A percentile compares a stretch with the other conserved stretches of the same genome.
Evolutionary conservation across 2,113 vertebrate species (phyloP).

Genomic region (Crocuta crocuta): DNA sequence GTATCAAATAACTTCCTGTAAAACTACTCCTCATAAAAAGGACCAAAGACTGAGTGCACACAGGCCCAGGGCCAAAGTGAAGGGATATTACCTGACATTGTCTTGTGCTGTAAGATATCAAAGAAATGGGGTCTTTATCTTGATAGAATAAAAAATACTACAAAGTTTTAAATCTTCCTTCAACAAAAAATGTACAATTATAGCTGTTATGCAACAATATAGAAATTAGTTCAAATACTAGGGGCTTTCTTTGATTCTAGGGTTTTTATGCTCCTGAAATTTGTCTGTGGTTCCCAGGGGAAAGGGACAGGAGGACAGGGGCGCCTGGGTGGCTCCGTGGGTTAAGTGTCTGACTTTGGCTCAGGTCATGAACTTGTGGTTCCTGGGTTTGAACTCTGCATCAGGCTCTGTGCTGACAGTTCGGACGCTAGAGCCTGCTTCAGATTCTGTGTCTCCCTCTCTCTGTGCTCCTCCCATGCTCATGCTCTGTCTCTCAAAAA

Average conservation of each 20-base stretch:
- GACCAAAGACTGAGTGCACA: background rate
- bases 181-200: slow-evolving; percentile 7
- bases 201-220: background rate
- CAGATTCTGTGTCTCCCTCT: too few species aligned
- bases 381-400: too few species aligned
- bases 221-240: background rate
- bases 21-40: slow-evolving; percentile 60
- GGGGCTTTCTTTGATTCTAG: background rate
- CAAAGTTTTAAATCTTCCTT: slow-evolving; percentile 18
- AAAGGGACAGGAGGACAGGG: too few species aligned
- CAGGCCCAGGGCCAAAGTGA: background rate
- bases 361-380: too few species aligned
- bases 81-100: background rate
- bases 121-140: background rate
- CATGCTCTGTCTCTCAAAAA: too few species aligned
- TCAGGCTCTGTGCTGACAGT: too few species aligned
- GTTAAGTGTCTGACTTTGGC: too few species aligned
- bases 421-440: too few species aligned
- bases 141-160: slow-evolving; percentile 21
- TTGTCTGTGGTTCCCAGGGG: background rate
- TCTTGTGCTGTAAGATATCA: slow-evolving; percentile 14
- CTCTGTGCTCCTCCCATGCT: too few species aligned
- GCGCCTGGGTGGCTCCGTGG: too few species aligned
- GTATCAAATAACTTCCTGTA: background rate
- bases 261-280: background rate